Percentiles rank a stretch among this genome's conserved stretches.
Conservation (phyloP, 2,797 vertebrate species). For the Catostomus latipinnis region DNA sequence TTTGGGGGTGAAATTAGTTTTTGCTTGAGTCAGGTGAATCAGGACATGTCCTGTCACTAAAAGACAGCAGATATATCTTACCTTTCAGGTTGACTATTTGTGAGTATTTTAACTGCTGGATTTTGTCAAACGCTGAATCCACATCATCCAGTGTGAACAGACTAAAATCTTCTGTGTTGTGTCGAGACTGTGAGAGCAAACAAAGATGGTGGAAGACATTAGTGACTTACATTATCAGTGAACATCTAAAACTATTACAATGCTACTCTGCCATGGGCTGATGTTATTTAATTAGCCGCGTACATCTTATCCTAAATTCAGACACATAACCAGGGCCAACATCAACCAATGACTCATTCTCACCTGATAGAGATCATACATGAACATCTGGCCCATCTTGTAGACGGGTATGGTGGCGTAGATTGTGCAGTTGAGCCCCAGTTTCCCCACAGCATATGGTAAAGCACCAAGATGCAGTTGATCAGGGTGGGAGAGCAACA, state of each 20-base stretch:
- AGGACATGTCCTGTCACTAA: too few relatives aligned
- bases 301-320: not conserved
- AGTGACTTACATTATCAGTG: not conserved
- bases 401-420: slow-evolving; percentile 99
- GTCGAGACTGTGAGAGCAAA: slow-evolving; percentile 85
- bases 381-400: slow-evolving; percentile 99
- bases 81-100: slow-evolving; percentile 99
- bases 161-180: slow-evolving; percentile 96
- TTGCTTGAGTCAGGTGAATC: too few relatives aligned
- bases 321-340: not conserved
- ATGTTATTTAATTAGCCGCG: too few relatives aligned
- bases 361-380: slow-evolving; percentile 99
- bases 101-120: slow-evolving; percentile 97
- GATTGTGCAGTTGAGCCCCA: slow-evolving; percentile 97
- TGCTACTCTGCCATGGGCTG: not conserved
- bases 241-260: not conserved
- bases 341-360: not conserved
- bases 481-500: slow-evolving; percentile 95
- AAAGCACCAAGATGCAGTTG: slow-evolving; percentile 94
- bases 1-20: too few relatives aligned
- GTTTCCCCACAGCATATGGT: slow-evolving; percentile 95
- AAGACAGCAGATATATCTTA: slow-evolving; percentile 57
- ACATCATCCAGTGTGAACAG: slow-evolving; percentile 97
- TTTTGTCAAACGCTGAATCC: slow-evolving; percentile 98
- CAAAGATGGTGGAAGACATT: slow-evolving; percentile 16